Conservation (phyloP, 2,797 vertebrate genomes). For the Sebastes matsubarae region DNA sequence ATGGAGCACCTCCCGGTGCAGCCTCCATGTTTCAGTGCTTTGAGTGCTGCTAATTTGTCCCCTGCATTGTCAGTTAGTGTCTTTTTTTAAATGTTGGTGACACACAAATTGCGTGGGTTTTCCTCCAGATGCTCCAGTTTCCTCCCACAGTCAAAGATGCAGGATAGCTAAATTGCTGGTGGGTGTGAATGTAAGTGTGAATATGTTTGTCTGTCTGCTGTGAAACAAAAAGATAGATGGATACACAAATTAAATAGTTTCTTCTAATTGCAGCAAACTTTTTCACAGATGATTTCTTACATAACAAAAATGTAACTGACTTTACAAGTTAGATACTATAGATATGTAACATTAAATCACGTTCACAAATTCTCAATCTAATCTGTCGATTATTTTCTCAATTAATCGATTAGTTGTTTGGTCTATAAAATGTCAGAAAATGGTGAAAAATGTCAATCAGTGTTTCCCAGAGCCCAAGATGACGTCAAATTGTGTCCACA, state of each 20-base stretch:
- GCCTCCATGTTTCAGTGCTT: conserved; percentile 26
- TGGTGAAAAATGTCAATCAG: no score
- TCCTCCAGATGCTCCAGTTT: conserved; percentile 34
- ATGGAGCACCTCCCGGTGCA: conserved; percentile 20
- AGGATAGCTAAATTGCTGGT: neutral
- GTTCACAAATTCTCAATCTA: neutral
- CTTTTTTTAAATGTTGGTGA: conserved; percentile 31
- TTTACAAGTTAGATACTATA: neutral
- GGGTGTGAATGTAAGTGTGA: conserved; percentile 6
- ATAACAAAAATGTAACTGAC: neutral
- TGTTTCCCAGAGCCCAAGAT: no score
- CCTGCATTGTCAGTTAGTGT: conserved; percentile 31
- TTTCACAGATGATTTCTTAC: neutral
- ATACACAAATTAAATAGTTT: neutral
- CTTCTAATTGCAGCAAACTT: neutral
- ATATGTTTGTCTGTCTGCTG: neutral
- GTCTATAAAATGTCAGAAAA: no score
- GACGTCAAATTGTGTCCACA: no score
- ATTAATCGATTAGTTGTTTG: no score
- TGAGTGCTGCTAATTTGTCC: conserved; percentile 45
- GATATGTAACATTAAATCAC: neutral
- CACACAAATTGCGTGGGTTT: conserved; percentile 29
- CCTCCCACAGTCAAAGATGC: conserved; percentile 13
- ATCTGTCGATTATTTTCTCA: no score
- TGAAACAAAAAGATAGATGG: neutral